These are phyloP conservation scores for Eciton burchellii DNA, from an alignment of 1,140 invertebrate species.

Conservation along the genomic window DNA sequence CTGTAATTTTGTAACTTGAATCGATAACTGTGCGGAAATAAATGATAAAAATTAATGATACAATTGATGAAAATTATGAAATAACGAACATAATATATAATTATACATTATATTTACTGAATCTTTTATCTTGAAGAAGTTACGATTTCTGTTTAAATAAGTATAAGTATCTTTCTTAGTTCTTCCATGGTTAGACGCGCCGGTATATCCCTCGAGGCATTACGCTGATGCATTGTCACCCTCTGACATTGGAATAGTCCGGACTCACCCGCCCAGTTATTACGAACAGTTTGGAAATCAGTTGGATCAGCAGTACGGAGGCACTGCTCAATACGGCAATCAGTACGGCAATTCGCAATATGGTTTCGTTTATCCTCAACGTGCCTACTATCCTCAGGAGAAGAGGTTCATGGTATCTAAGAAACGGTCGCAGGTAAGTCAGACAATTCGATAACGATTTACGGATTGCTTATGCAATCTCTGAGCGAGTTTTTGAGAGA, in stretches of 20 bases:
- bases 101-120: no score
- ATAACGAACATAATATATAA: no score
- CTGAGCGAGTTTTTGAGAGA: background rate
- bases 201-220: constrained; percentile 72
- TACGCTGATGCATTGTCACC: constrained; percentile 71
- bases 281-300: constrained; percentile 78
- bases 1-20: background rate
- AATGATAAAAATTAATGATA: background rate
- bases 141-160: background rate
- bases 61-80: background rate
- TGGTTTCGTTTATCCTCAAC: constrained; percentile 73
- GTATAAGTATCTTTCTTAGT: constrained; percentile 32
- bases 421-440: constrained; percentile 77
- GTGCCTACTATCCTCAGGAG: constrained; percentile 75
- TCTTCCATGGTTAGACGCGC: constrained; percentile 75
- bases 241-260: constrained; percentile 77
- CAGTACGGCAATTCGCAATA: constrained; percentile 75
- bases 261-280: constrained; percentile 76
- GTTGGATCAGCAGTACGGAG: constrained; percentile 75
- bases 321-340: constrained; percentile 69
- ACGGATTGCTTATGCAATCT: background rate
- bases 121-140: no score
- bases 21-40: background rate
- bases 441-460: no score
- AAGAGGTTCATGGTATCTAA: constrained; percentile 80